These are phyloP conservation scores for Cerceris rybyensis DNA, from an alignment of 2,888 invertebrate species.

Conservation along the genomic window DNA sequence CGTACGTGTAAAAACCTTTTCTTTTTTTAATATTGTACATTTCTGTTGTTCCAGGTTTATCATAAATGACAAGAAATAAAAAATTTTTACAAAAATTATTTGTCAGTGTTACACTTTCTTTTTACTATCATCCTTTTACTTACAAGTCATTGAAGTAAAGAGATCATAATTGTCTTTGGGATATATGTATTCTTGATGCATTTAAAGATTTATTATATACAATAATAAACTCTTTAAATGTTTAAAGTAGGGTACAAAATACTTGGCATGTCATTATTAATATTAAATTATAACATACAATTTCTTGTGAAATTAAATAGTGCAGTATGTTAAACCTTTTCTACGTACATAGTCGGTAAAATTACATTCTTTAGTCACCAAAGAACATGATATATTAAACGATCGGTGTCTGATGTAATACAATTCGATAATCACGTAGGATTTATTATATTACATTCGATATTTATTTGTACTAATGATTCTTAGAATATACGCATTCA, in stretches of 20 bases:
- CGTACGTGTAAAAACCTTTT: conserved; percentile 7
- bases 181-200: background rate
- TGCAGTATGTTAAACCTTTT: too few species aligned
- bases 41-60: conserved; percentile 64
- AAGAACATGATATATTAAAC: background rate
- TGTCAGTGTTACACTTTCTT: conserved; percentile 5
- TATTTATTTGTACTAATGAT: background rate
- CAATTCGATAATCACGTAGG: background rate
- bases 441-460: background rate
- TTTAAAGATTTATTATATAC: background rate
- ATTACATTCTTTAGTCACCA: too few species aligned
- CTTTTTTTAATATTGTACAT: conserved; percentile 18
- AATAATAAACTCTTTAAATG: too few species aligned
- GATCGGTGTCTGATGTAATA: background rate
- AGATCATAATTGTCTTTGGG: background rate
- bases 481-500: conserved; percentile 2
- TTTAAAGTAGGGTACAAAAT: too few species aligned
- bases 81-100: conserved; percentile 36
- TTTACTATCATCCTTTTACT: background rate
- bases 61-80: conserved; percentile 62
- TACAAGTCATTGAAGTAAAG: background rate
- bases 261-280: too few species aligned
- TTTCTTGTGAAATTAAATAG: too few species aligned
- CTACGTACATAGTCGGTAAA: too few species aligned
- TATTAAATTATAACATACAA: too few species aligned